A percentile compares a stretch with the other conserved stretches of the same genome.
phyloP scores from a whole-genome alignment of 2,888 invertebrate species.

The Mythimna vitellina region DNA sequence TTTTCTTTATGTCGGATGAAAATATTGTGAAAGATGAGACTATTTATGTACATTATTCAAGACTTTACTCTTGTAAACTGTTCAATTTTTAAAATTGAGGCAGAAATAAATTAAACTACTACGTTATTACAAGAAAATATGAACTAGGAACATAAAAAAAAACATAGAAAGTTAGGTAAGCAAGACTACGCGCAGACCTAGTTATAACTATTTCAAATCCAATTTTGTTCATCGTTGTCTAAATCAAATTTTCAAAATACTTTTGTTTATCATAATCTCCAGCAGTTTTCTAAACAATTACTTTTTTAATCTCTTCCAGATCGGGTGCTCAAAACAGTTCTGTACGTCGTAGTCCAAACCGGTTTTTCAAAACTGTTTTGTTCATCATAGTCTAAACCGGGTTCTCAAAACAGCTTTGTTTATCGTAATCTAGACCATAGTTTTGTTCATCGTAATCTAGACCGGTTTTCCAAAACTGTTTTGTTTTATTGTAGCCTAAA shows the following conservation, averaged over 20 bases:
- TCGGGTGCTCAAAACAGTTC: no score
- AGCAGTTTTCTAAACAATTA: no score
- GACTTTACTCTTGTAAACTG: neutral
- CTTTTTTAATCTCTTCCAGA: no score
- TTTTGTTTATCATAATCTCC: no score
- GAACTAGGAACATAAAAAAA: neutral
- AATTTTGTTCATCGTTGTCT: no score
- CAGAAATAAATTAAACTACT: neutral
- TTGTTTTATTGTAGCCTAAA: no score
- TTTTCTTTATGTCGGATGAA: conserved; percentile 43
- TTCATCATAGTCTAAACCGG: no score
- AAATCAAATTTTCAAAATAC: no score
- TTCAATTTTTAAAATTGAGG: conserved; percentile 20
- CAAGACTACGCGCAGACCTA: neutral
- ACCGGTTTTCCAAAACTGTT: no score
- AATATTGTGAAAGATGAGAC: conserved; percentile 42
- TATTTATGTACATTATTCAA: conserved; percentile 60
- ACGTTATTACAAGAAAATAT: neutral
- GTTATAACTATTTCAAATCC: neutral
- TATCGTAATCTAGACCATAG: no score
- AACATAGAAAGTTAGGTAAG: neutral
- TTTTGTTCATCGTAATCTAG: no score
- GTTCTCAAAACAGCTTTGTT: no score
- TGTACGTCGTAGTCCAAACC: neutral
- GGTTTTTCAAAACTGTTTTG: neutral